These are phyloP conservation scores for Trilocha varians DNA, from an alignment of 2,888 invertebrate genomes.

Conservation along the genomic window DNA sequence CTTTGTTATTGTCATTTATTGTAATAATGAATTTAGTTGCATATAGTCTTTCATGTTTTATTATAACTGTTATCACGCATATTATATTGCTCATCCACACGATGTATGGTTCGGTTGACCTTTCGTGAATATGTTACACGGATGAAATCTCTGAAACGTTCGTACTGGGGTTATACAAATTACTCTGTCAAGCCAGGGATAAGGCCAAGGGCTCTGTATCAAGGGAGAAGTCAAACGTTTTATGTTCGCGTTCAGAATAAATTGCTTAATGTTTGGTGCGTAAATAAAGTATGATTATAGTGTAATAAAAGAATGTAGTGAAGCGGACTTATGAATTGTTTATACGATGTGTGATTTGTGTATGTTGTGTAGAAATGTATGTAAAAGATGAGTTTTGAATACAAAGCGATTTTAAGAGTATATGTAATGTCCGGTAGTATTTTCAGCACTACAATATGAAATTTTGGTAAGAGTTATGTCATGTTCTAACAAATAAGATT, in stretches of 20 bases:
- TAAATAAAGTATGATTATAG: not conserved
- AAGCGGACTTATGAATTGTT: too few relatives aligned
- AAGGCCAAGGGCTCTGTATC: slow-evolving; percentile 26
- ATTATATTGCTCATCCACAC: slow-evolving; percentile 7
- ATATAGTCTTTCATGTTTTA: not conserved
- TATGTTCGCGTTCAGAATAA: not conserved
- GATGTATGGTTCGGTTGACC: slow-evolving; percentile 20
- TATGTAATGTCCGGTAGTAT: too few relatives aligned
- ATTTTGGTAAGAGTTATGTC: too few relatives aligned
- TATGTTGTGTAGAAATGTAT: too few relatives aligned
- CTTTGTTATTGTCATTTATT: not conserved
- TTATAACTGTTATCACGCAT: not conserved
- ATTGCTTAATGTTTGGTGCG: not conserved
- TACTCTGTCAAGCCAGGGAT: slow-evolving; percentile 17
- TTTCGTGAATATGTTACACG: slow-evolving; percentile 17
- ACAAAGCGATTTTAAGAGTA: too few relatives aligned
- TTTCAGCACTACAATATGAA: too few relatives aligned
- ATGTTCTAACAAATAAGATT: too few relatives aligned
- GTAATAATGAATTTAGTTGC: not conserved
- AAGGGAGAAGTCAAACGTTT: not conserved
- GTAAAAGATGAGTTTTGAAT: too few relatives aligned
- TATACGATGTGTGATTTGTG: too few relatives aligned
- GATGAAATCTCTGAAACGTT: slow-evolving; percentile 17
- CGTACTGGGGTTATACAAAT: slow-evolving; percentile 26
- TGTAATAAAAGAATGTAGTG: not conserved